These are phyloP conservation scores for Priocnemis perturbator DNA, from an alignment of 2,888 invertebrate species.

Conservation along the genomic window DNA sequence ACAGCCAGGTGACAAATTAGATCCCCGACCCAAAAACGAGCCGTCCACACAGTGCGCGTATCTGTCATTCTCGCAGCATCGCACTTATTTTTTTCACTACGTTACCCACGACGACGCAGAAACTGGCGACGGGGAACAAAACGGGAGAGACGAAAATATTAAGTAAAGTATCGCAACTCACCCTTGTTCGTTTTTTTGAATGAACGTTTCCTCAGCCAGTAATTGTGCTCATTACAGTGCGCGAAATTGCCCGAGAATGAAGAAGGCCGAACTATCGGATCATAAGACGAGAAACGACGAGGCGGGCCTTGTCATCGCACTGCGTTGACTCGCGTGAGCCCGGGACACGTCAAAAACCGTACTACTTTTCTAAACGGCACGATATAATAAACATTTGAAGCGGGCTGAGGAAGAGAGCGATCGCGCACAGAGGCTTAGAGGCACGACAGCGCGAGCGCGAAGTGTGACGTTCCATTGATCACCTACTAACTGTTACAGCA, in stretches of 20 bases:
- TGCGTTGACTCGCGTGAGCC: background rate
- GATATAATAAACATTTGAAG: conserved; percentile 39
- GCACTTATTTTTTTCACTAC: background rate
- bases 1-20: background rate
- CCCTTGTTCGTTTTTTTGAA: conserved; percentile 32
- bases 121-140: background rate
- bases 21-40: background rate
- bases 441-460: conserved; percentile 50
- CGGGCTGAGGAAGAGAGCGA: conserved; percentile 18
- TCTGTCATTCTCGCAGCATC: conserved; percentile 3
- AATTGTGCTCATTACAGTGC: conserved; percentile 28
- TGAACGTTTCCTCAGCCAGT: conserved; percentile 27
- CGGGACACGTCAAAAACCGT: background rate
- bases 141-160: conserved; percentile 9
- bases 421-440: conserved; percentile 22
- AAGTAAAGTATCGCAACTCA: conserved; percentile 33
- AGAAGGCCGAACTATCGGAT: conserved; percentile 14
- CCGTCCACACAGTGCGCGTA: no score
- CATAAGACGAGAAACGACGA: background rate
- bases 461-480: conserved; percentile 52
- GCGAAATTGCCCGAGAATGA: conserved; percentile 30
- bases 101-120: background rate
- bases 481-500: conserved; percentile 39
- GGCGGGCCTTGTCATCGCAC: conserved; percentile 30
- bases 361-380: conserved; percentile 18